A percentile compares a stretch with the other conserved stretches of the same genome.
phyloP scores from a whole-genome alignment of 1,140 invertebrate species.

The Portunus trituberculatus region DNA sequence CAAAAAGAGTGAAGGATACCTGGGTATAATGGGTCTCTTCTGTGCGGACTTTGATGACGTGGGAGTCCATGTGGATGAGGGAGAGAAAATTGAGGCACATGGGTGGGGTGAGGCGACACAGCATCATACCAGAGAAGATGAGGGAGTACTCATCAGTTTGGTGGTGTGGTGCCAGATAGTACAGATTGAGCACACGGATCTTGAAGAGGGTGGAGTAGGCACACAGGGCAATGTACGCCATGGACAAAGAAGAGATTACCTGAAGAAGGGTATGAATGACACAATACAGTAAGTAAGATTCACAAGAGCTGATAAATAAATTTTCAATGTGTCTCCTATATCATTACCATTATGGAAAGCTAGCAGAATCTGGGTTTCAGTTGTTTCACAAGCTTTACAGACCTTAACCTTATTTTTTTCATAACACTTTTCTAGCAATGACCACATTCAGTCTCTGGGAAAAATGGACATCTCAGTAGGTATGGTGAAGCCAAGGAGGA shows the following conservation, averaged over 20 bases:
- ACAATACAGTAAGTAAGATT: background rate
- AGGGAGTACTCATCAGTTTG: conserved; percentile 99
- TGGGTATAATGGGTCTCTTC: conserved; percentile 94
- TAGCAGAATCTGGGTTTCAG: too few species aligned
- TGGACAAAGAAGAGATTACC: conserved; percentile 93
- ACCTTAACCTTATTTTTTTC: too few species aligned
- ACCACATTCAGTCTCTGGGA: too few species aligned
- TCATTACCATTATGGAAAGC: too few species aligned
- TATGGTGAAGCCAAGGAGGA: too few species aligned
- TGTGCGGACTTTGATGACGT: conserved; percentile 91
- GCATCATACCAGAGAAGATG: conserved; percentile 94
- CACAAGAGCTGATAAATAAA: too few species aligned
- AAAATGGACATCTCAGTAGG: too few species aligned
- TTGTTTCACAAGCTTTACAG: too few species aligned
- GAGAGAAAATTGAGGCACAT: conserved; percentile 99
- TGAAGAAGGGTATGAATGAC: conserved; percentile 79
- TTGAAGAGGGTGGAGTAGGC: conserved; percentile 98
- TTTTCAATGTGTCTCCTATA: too few species aligned
- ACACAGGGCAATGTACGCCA: conserved; percentile 97
- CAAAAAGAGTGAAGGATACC: conserved; percentile 81
- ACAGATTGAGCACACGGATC: conserved; percentile 97
- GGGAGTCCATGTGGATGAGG: conserved; percentile 98
- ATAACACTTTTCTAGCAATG: too few species aligned
- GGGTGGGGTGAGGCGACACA: conserved; percentile 97
- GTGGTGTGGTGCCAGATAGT: conserved; percentile 97